Conservation (phyloP, 2,797 vertebrate genomes). For the Sebastes iracundus region DNA sequence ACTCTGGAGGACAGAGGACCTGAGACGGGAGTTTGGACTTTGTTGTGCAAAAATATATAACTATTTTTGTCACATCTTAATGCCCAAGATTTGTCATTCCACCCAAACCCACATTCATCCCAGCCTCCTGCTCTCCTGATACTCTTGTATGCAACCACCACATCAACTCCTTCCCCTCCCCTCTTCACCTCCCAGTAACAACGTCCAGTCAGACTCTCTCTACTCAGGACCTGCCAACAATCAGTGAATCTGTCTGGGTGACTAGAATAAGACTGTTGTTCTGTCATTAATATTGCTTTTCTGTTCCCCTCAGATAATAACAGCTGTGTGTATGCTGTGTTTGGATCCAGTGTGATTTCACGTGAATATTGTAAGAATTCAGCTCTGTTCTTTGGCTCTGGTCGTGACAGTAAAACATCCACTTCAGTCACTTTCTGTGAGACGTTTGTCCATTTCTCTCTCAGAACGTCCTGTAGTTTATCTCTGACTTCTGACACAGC, state of each 20-base stretch:
- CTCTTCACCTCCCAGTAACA: not conserved
- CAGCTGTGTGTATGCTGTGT: fast-evolving
- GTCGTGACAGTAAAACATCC: too few relatives aligned
- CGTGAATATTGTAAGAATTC: not conserved
- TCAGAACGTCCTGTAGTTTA: too few relatives aligned
- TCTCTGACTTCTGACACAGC: too few relatives aligned
- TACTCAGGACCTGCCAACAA: not conserved
- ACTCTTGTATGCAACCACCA: not conserved
- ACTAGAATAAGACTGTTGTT: not conserved
- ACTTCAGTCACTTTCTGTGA: too few relatives aligned
- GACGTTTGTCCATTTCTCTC: too few relatives aligned
- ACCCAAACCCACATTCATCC: not conserved
- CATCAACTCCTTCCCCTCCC: fast-evolving
- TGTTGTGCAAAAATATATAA: too few relatives aligned
- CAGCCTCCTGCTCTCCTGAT: not conserved
- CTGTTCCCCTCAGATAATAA: not conserved
- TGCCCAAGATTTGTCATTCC: not conserved
- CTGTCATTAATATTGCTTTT: not conserved
- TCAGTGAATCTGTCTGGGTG: not conserved
- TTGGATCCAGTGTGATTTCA: not conserved
- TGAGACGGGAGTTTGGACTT: fast-evolving
- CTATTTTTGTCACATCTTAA: too few relatives aligned
- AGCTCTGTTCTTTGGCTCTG: not conserved
- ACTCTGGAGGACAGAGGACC: not conserved
- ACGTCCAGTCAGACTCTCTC: not conserved